phyloP scores from a whole-genome alignment of 1,140 invertebrate genomes.

The Pseudomyrmex gracilis region DNA sequence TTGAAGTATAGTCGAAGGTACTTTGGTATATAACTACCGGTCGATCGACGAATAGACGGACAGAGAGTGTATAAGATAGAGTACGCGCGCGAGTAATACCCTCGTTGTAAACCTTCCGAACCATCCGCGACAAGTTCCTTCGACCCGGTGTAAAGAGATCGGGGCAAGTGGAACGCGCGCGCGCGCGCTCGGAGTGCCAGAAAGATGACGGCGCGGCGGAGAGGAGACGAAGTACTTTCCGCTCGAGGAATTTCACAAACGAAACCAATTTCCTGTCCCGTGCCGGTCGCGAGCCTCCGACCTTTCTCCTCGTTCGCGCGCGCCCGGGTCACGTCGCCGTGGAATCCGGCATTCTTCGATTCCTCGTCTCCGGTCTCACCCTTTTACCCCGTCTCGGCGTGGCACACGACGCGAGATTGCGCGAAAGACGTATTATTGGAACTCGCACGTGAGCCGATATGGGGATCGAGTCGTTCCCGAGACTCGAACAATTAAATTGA shows the following conservation, averaged over 20 bases:
- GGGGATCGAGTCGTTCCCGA: background rate
- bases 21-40: constrained; percentile 15
- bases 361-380: constrained; percentile 7
- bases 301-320: constrained; percentile 28
- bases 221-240: constrained; percentile 46
- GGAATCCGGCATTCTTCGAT: constrained; percentile 56
- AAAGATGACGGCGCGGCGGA: constrained; percentile 32
- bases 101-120: constrained; percentile 11
- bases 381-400: background rate
- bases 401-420: constrained; percentile 1
- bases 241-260: constrained; percentile 72
- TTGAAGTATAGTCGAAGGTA: constrained; percentile 35
- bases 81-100: background rate
- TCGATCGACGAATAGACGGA: constrained; percentile 16
- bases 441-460: constrained; percentile 29
- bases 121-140: constrained; percentile 14
- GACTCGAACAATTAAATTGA: constrained; percentile 8
- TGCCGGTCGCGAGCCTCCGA: constrained; percentile 41
- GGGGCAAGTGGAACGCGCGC: background rate
- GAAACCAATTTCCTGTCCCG: constrained; percentile 73
- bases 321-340: constrained; percentile 29
- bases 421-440: constrained; percentile 51
- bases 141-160: background rate
- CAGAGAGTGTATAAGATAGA: background rate
- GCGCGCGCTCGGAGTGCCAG: background rate